phyloP scores from a whole-genome alignment of 2,797 vertebrate genomes.

The Paguma larvata region DNA sequence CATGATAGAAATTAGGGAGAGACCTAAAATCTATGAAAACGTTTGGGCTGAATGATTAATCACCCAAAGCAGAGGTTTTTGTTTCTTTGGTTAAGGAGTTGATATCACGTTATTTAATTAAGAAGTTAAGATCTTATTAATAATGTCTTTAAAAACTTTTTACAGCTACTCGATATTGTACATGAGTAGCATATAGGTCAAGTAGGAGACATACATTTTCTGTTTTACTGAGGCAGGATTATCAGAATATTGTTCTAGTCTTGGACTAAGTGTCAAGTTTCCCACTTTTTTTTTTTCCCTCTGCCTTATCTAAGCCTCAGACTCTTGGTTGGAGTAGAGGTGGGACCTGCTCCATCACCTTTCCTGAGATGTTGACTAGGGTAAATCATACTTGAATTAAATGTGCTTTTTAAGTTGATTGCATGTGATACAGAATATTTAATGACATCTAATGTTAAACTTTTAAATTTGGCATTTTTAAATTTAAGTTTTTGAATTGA shows the following conservation, averaged over 20 bases:
- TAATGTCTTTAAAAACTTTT: neutral
- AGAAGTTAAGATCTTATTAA: neutral
- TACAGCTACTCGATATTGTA: neutral
- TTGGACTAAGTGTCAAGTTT: neutral
- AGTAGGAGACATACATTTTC: neutral
- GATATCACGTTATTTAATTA: neutral
- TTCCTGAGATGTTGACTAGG: neutral
- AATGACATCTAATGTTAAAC: neutral
- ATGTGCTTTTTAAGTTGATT: neutral
- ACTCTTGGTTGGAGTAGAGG: neutral
- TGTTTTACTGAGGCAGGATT: neutral
- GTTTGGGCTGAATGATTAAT: neutral
- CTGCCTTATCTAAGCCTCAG: neutral
- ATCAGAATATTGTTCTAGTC: neutral
- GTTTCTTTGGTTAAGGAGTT: conserved; percentile 21
- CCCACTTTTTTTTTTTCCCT: neutral
- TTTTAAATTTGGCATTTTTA: conserved; percentile 23
- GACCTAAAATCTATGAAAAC: conserved; percentile 18
- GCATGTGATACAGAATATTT: neutral
- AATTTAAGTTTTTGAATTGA: neutral
- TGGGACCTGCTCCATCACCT: neutral
- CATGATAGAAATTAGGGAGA: neutral
- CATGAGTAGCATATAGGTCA: neutral
- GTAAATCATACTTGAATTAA: neutral
- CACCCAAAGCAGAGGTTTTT: neutral